These are phyloP conservation scores for Enoplosus armatus DNA, from an alignment of 2,797 vertebrate species.

Conservation along the genomic window DNA sequence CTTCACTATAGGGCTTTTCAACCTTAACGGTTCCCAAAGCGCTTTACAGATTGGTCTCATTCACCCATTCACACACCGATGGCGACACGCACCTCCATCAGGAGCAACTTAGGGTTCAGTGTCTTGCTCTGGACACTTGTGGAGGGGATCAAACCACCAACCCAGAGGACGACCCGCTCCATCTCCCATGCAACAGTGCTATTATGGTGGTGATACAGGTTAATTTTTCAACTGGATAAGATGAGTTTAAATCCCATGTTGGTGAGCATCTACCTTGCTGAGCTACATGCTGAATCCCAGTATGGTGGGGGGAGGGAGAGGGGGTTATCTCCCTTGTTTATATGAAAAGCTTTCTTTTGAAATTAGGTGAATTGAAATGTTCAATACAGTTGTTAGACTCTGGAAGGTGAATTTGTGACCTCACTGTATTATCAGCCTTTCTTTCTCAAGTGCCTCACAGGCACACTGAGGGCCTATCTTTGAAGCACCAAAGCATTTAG, in stretches of 20 bases:
- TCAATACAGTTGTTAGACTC: not conserved
- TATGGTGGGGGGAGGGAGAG: no score
- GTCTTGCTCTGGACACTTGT: no score
- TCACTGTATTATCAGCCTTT: slow-evolving; percentile 24
- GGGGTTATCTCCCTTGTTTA: not conserved
- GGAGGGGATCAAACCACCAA: no score
- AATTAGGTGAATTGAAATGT: slow-evolving; percentile 32
- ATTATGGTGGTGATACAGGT: no score
- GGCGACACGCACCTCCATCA: no score
- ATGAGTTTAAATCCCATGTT: not conserved
- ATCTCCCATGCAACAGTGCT: no score
- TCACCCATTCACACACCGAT: no score
- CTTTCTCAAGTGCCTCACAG: slow-evolving; percentile 23
- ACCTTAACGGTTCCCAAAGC: no score
- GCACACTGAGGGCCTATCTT: not conserved
- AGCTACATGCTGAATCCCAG: not conserved
- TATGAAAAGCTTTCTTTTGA: not conserved
- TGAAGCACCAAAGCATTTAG: slow-evolving; percentile 18
- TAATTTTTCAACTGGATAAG: not conserved
- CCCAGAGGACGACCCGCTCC: no score
- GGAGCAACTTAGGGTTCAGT: no score
- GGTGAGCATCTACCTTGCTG: not conserved
- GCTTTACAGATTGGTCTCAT: no score
- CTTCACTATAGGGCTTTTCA: no score
- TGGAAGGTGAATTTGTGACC: slow-evolving; percentile 19